A percentile compares a stretch with the other conserved stretches of the same genome.
Evolutionary conservation across 2,113 vertebrate species (phyloP).

Genomic region (Colius striatus): DNA sequence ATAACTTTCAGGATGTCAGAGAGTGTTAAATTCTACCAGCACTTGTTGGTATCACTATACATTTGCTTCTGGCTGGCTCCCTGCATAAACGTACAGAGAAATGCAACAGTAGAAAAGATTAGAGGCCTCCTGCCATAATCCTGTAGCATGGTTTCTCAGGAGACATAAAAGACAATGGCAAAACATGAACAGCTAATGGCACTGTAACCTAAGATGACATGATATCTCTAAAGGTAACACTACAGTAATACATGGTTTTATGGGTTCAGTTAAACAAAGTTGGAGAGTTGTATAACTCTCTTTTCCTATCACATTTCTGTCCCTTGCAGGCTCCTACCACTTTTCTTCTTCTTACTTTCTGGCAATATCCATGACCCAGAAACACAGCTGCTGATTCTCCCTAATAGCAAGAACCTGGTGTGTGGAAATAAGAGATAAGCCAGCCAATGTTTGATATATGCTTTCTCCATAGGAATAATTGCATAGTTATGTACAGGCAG

Average conservation of each 20-base stretch:
- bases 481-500: background rate
- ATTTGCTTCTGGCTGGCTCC: background rate
- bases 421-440: background rate
- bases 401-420: background rate
- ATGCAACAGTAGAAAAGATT: background rate
- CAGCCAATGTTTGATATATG: background rate
- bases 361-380: background rate
- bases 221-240: background rate
- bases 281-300: background rate
- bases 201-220: background rate
- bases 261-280: background rate
- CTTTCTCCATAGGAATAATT: background rate
- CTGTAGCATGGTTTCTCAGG: background rate
- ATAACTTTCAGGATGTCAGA: background rate
- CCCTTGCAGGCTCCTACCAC: background rate
- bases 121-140: background rate
- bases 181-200: background rate
- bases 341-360: background rate
- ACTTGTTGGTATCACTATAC: background rate
- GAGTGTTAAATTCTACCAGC: background rate
- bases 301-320: background rate
- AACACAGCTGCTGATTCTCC: background rate
- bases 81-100: background rate
- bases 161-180: background rate
- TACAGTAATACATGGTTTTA: background rate